phyloP scores from a whole-genome alignment of 1,140 invertebrate species.

The Microplitis demolitor region DNA sequence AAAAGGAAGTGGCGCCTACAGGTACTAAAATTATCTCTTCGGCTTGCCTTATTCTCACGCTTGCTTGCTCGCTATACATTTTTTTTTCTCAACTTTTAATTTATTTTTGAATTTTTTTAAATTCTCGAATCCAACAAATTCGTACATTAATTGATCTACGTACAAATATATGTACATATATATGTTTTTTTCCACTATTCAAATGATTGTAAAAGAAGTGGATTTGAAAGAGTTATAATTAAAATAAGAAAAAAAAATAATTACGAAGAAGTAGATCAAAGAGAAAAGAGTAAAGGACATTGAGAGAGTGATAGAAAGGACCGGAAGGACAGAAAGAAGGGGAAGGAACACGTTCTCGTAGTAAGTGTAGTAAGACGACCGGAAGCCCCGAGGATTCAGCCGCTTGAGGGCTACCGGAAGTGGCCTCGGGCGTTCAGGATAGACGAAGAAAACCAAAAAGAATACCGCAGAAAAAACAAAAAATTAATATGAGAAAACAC shows the following conservation, averaged over 20 bases:
- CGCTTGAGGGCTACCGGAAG: constrained; percentile 44
- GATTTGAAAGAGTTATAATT: no score
- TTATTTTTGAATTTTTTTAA: not conserved
- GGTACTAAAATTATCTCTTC: not conserved
- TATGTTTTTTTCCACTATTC: no score
- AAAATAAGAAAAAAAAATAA: no score
- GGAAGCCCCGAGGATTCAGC: constrained; percentile 49
- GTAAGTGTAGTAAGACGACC: constrained; percentile 48
- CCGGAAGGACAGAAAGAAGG: not conserved
- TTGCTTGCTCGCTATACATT: not conserved
- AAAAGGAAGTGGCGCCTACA: not conserved
- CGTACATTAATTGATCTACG: no score
- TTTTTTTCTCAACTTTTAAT: not conserved
- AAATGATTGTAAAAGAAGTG: no score
- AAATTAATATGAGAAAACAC: not conserved
- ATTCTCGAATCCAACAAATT: no score
- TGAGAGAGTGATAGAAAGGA: not conserved
- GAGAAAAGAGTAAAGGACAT: not conserved
- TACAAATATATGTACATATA: no score
- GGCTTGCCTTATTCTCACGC: not conserved
- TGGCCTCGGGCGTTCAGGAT: constrained; percentile 33
- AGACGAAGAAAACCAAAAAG: constrained; percentile 16
- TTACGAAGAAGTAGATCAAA: not conserved
- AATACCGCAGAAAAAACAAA: not conserved
- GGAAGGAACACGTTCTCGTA: constrained; percentile 10